These are phyloP conservation scores for Nebria salina DNA, from an alignment of 2,888 invertebrate species.

Conservation along the genomic window DNA sequence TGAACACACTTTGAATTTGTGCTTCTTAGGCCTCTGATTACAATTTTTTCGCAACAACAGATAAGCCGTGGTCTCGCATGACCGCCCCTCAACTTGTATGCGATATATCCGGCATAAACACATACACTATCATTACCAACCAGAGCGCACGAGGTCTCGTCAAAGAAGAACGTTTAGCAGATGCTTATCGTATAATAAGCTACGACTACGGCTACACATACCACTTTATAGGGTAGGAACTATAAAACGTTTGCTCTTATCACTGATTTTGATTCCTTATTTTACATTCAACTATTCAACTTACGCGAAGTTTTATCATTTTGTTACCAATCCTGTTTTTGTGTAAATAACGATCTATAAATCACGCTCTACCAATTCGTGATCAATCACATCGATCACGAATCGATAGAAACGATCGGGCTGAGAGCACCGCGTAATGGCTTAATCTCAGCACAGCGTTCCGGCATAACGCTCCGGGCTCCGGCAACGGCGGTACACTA, in stretches of 20 bases:
- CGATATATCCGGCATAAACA: neutral
- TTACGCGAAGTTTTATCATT: too few species aligned
- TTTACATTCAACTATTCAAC: too few species aligned
- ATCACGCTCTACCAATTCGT: conserved; percentile 16
- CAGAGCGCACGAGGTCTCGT: neutral
- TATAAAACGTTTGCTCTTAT: neutral
- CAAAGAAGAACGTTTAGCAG: neutral
- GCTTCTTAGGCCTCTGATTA: neutral
- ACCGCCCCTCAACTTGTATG: neutral
- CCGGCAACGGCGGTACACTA: conserved; percentile 48
- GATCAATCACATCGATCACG: conserved; percentile 26
- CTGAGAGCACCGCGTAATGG: conserved; percentile 4
- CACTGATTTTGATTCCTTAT: neutral
- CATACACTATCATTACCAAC: neutral
- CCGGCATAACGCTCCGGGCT: conserved; percentile 39
- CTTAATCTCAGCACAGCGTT: conserved; percentile 48
- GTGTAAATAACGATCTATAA: conserved; percentile 23
- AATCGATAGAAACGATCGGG: neutral
- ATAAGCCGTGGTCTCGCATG: neutral
- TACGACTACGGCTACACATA: neutral
- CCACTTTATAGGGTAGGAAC: neutral
- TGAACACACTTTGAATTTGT: neutral
- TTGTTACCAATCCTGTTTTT: neutral
- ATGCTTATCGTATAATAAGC: neutral
- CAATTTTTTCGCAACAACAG: neutral